phyloP scores from a whole-genome alignment of 1,140 invertebrate genomes.

The Pygmarrhopalites habei region DNA sequence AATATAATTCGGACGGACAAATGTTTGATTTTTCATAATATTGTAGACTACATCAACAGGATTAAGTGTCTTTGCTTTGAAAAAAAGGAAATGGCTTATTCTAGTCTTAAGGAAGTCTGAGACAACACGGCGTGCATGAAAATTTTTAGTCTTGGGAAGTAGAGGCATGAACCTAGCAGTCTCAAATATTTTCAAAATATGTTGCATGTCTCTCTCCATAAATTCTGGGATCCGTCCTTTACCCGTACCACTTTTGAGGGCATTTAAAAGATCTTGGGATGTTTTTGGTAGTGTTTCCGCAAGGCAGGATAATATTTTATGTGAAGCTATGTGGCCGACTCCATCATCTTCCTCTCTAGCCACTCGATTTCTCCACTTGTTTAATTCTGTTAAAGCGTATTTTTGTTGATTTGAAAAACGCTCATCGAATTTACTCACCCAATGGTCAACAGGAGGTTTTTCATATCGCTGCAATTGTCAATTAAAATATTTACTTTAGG shows the following conservation, averaged over 20 bases:
- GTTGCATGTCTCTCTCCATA: background rate
- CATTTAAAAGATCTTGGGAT: background rate
- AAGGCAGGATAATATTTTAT: background rate
- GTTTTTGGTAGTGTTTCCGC: background rate
- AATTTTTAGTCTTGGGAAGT: too few species aligned
- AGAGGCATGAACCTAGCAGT: background rate
- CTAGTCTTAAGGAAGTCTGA: too few species aligned
- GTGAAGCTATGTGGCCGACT: conserved; percentile 51
- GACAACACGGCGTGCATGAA: too few species aligned
- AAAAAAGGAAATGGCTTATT: too few species aligned
- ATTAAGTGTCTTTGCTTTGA: too few species aligned
- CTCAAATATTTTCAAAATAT: background rate
- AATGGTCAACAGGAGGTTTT: conserved; percentile 52
- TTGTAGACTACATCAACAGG: too few species aligned
- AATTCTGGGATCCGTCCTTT: background rate
- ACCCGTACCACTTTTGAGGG: background rate
- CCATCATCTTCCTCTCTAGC: conserved; percentile 82
- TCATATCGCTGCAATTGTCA: conserved; percentile 72
- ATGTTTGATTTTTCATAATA: too few species aligned
- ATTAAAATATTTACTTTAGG: too few species aligned
- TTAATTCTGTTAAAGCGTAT: conserved; percentile 71
- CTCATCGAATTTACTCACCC: conserved; percentile 60
- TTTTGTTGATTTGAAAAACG: conserved; percentile 78
- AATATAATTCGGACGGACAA: too few species aligned
- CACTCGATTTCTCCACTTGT: conserved; percentile 75